phyloP scores from a whole-genome alignment of 2,113 vertebrate species.

The Cryptoleucopteryx plumbea region DNA sequence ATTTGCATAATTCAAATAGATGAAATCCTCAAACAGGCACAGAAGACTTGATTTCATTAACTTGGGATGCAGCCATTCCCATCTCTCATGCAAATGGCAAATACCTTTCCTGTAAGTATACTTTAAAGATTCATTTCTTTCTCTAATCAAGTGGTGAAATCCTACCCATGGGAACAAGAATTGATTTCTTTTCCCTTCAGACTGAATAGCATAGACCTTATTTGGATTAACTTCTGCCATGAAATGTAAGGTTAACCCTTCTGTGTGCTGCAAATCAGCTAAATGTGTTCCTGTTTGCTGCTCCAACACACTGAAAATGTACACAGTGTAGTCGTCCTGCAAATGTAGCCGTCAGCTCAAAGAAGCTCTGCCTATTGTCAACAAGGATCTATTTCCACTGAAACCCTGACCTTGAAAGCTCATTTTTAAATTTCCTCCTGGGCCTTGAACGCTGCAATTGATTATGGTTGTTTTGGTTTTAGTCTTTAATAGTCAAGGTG shows the following conservation, averaged over 20 bases:
- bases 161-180: conserved; percentile 45
- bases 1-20: conserved; percentile 57
- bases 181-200: conserved; percentile 56
- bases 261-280: neutral
- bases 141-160: conserved; percentile 55
- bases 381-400: neutral
- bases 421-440: neutral
- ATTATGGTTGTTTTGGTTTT: neutral
- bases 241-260: conserved; percentile 4
- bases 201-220: neutral
- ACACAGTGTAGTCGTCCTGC: neutral
- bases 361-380: neutral
- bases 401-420: conserved; percentile 14
- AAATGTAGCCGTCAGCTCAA: neutral
- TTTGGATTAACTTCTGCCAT: neutral
- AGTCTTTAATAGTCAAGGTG: conserved; percentile 21
- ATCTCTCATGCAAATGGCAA: conserved; percentile 35
- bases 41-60: conserved; percentile 59
- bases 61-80: conserved; percentile 41
- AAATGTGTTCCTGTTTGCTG: neutral
- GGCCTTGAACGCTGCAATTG: neutral
- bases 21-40: conserved; percentile 44
- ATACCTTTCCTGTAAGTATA: conserved; percentile 50
- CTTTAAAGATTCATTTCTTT: conserved; percentile 51
- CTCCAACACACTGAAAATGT: neutral